A percentile compares a stretch with the other conserved stretches of the same genome.
Evolutionary conservation across 2,113 vertebrate species (phyloP).

Genomic region (Isichthys henryi): DNA sequence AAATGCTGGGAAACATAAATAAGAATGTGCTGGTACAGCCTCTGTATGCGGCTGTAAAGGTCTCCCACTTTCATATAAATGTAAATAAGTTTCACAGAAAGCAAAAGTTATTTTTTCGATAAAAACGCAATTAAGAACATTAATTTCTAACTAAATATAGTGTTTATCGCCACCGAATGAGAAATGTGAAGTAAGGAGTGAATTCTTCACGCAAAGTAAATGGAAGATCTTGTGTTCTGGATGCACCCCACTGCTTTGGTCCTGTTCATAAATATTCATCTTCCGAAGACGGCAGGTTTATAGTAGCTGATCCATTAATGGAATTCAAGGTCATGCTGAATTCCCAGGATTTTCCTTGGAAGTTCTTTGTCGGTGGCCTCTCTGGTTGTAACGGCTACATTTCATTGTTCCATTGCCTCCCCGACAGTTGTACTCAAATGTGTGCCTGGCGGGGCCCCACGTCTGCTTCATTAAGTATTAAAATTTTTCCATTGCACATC

Average conservation of each 20-base stretch:
- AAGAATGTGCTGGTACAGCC: neutral
- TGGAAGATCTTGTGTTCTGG: neutral
- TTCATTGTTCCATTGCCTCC: neutral
- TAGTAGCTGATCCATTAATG: neutral
- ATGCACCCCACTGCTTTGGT: neutral
- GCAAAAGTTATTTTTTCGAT: neutral
- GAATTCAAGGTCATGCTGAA: neutral
- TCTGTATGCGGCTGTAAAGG: neutral
- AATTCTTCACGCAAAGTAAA: neutral
- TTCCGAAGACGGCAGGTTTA: neutral
- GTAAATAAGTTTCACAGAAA: neutral
- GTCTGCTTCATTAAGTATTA: neutral
- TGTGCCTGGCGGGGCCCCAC: neutral
- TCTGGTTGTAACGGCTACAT: neutral
- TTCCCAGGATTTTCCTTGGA: neutral
- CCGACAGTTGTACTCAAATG: neutral
- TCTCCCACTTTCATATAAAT: neutral
- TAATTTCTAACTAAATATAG: neutral
- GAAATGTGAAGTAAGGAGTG: neutral
- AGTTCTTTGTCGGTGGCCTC: neutral
- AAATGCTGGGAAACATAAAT: neutral
- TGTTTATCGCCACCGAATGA: neutral
- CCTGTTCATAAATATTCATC: neutral
- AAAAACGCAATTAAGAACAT: constrained; percentile 3
- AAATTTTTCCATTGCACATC: neutral